A percentile compares a stretch with the other conserved stretches of the same genome.
Evolutionary conservation across 2,888 invertebrate species (phyloP).

Genomic region (Chesias legatella): DNA sequence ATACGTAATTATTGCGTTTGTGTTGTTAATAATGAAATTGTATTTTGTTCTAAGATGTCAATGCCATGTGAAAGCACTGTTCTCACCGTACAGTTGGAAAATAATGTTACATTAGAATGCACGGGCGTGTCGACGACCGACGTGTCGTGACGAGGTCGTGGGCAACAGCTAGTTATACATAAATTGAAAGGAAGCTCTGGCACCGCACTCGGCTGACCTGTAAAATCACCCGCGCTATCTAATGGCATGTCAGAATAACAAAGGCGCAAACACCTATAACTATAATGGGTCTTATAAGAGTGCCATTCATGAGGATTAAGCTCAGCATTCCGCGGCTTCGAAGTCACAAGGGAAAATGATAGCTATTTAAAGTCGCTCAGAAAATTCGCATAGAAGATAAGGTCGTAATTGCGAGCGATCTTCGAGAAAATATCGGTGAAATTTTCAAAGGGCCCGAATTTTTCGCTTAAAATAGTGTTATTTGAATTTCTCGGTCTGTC

Average conservation of each 20-base stretch:
- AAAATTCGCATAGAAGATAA: constrained; percentile 69
- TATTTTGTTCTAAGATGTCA: too few relatives aligned
- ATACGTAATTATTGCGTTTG: too few relatives aligned
- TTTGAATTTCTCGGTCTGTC: constrained; percentile 31
- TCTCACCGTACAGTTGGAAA: too few relatives aligned
- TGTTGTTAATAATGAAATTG: too few relatives aligned
- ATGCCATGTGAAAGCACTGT: too few relatives aligned
- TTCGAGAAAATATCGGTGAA: constrained; percentile 49
- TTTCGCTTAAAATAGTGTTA: constrained; percentile 44
- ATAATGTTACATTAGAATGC: too few relatives aligned
- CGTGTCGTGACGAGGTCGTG: too few relatives aligned
- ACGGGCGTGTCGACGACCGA: too few relatives aligned
- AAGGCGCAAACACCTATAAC: constrained; percentile 39
- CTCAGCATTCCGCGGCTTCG: constrained; percentile 44
- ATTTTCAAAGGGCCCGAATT: constrained; percentile 39
- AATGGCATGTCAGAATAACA: constrained; percentile 40
- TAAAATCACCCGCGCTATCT: constrained; percentile 22
- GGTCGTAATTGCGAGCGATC: constrained; percentile 63
- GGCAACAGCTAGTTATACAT: too few relatives aligned
- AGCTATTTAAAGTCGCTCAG: constrained; percentile 69
- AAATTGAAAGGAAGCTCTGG: too few relatives aligned
- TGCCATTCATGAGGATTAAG: constrained; percentile 49
- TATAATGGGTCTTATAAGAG: constrained; percentile 48
- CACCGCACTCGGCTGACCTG: constrained; percentile 14
- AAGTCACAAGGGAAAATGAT: constrained; percentile 60